A percentile compares a stretch with the other conserved stretches of the same genome.
phyloP scores from a whole-genome alignment of 2,888 invertebrate genomes.

The Temnothorax unifasciatus region DNA sequence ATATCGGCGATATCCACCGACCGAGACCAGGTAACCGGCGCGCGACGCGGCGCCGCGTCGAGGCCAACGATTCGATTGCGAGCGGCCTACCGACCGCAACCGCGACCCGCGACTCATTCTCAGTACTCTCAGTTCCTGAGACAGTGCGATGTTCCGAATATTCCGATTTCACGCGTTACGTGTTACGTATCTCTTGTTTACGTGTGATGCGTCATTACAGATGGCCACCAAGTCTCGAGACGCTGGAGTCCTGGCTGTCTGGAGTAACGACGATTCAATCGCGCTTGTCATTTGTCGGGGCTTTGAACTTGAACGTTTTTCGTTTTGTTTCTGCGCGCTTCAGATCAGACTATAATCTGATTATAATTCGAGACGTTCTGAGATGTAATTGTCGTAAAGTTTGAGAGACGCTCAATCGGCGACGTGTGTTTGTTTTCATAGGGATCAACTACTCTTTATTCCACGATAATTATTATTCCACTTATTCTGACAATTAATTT shows the following conservation, averaged over 20 bases:
- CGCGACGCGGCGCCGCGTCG: background rate
- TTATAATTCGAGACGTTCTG: background rate
- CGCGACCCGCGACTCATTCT: too few relatives aligned
- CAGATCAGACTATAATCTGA: too few relatives aligned
- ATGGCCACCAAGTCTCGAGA: background rate
- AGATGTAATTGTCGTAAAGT: background rate
- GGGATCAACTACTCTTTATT: background rate
- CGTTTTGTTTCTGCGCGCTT: background rate
- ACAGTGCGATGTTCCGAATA: too few relatives aligned
- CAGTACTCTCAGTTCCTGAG: too few relatives aligned
- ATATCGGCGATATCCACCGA: background rate
- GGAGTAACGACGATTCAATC: too few relatives aligned
- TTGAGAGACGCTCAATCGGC: background rate
- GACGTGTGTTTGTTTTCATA: background rate
- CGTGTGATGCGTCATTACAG: constrained; percentile 7
- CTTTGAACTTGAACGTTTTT: background rate
- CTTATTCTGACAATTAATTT: background rate
- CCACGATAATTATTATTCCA: background rate
- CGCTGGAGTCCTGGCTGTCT: background rate
- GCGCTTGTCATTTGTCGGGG: too few relatives aligned
- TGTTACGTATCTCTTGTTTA: constrained; percentile 41
- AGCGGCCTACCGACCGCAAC: too few relatives aligned
- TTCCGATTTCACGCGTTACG: background rate
- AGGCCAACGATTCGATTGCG: background rate
- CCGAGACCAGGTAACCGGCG: background rate